Base-by-base conservation (phyloP, 1,140 invertebrate genomes). In the Anagrus nilaparvatae region DNA sequence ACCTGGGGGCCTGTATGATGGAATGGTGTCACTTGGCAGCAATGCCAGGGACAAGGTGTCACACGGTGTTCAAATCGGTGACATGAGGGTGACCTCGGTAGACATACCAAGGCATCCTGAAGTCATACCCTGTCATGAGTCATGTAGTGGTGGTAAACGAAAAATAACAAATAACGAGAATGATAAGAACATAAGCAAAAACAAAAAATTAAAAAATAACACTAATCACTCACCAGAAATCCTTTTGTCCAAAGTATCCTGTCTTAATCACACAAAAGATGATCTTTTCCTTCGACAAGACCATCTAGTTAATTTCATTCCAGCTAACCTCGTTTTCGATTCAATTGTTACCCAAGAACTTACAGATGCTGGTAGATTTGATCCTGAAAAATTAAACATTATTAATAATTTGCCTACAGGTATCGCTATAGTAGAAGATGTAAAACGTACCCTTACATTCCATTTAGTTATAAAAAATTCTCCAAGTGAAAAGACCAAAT, bases 271-370 rank as follows among this genome's bases (percentile, higher is more conserved):
- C n/a, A 39, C 34, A 0, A 49, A 39, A 19, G 47, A 49, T 29
- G 5, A 14, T 3, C 10, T 45, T 8, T 24, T 28, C 3, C 39
- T 46, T 43, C 30, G 36, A 23, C 40, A 43, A n/a, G 47, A 45
- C 20, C 28, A 49, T 16, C 14, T 43, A 2, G 25, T 45, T 3
- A 34, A 49, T 19, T 49, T 45, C 12, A 46, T 45, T n/a, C 6
- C 40, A 1, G 5, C 16, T 7, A 34, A 45, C 20, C 40, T 27
- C 10, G 31, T 30, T 9, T 10, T 45, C 2, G 28, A 14, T 3
- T 29, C 47, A 14, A 17, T 17, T 4, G 29, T 38, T n/a, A 35
- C 32, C 23, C n/a, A 39, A 34, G 23, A 45, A 35, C 35, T 46
- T 3, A 16, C 45, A 4, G 10, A 42, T 10, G 18, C 27, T 10